Evolutionary conservation across 2,113 vertebrate genomes (phyloP), one percentile per base, ranked within the genome.

Genomic region (Pelecanoides urinatrix): DNA sequence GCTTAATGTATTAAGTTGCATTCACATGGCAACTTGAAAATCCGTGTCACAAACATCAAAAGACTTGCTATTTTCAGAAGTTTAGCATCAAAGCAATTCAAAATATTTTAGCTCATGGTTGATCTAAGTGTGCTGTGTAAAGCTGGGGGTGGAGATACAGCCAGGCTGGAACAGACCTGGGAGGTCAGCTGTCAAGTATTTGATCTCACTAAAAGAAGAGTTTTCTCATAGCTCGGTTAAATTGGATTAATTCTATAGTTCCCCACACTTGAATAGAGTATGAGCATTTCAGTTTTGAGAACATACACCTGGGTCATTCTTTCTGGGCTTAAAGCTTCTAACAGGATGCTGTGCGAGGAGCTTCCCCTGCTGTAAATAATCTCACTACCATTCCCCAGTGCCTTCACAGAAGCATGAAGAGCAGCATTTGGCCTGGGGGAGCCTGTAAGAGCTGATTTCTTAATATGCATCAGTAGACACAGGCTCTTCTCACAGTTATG

Each of bases 201-300:
- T 87, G 92, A 85, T 96, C 88, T 96, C 87, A 84, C 86, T 76
- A 73, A 67, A 88, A 77, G 63, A 96, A 96, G 82, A 79, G 92
- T 95, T 96, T 88, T 97, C 95, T 97, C 93, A 94, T 47, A 76
- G 42, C 77, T 84, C 29, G n/a, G 52, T 84, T 84, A 87, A 92
- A 90, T 55, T 52, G 63, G 56, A 87, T 92, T 92, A 76, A 34
- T 90, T 92, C 77, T 83, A 5, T 75, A 79, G 52, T 50, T 68
- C 42, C 76, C 34, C 18, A 56, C 42, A 61, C 67, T 79, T 79
- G 29, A 89, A 62, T 21, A 47, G 62, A 40, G 13, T 47, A 50
- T 34, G 56, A 72, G 30, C 42, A 30, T 67, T 90, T 80, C 1
- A 0, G 36, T 67, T 88, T 76, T 66, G 62, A 62, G 86, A 80